Percentiles rank a stretch among this genome's conserved stretches.
phyloP scores from a whole-genome alignment of 2,797 vertebrate genomes.

The Sus cebifrons region DNA sequence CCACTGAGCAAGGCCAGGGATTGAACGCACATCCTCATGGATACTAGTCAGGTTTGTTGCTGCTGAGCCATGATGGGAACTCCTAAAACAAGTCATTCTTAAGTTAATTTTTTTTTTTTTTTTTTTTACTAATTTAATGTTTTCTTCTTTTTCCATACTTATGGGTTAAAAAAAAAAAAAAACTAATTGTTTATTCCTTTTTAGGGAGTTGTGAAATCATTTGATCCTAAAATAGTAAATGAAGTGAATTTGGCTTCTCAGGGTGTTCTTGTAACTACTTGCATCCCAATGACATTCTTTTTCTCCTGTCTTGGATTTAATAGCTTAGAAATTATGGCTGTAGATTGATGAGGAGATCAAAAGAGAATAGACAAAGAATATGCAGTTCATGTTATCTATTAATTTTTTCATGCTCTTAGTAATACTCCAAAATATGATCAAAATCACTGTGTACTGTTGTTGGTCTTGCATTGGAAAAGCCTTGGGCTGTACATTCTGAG shows the following conservation, averaged over 20 bases:
- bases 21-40: too few species aligned
- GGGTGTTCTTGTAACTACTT: conserved; percentile 47
- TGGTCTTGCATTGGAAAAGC: conserved; percentile 38
- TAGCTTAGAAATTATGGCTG: conserved; percentile 60
- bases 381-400: conserved; percentile 36
- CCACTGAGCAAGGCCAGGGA: too few species aligned
- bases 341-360: background rate
- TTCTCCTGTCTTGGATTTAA: conserved; percentile 45
- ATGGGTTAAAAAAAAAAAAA: background rate
- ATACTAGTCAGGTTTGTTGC: too few species aligned
- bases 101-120: background rate
- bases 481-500: conserved; percentile 12
- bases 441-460: background rate
- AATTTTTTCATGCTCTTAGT: conserved; percentile 5
- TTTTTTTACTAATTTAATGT: background rate
- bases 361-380: background rate
- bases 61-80: too few species aligned
- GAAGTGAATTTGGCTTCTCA: conserved; percentile 34
- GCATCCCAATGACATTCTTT: background rate
- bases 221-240: conserved; percentile 45
- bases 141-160: conserved; percentile 40
- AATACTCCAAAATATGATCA: background rate
- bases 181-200: background rate
- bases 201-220: conserved; percentile 61
- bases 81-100: background rate